A percentile compares a stretch with the other conserved stretches of the same genome.
phyloP scores from a whole-genome alignment of 2,113 vertebrate genomes.

The Phylloscopus trochiloides region DNA sequence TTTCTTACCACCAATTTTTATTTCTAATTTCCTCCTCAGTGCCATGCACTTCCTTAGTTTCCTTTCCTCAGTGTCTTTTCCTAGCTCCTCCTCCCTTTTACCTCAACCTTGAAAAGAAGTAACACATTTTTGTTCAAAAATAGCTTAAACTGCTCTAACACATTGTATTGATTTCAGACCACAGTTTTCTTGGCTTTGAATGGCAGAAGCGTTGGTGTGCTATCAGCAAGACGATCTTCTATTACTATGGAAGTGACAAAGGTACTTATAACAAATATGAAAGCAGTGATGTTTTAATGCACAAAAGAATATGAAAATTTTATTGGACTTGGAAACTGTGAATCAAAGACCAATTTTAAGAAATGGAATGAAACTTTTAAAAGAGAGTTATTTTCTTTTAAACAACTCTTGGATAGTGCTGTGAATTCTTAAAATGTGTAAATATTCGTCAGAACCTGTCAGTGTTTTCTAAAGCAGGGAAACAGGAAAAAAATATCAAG shows the following conservation, averaged over 20 bases:
- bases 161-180: conserved; percentile 77
- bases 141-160: neutral
- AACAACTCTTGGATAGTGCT: neutral
- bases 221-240: conserved; percentile 86
- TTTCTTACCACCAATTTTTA: neutral
- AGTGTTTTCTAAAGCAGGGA: neutral
- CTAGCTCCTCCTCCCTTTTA: neutral
- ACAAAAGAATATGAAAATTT: neutral
- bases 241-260: conserved; percentile 96
- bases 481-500: neutral
- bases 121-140: neutral
- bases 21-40: neutral
- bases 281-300: neutral
- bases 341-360: neutral
- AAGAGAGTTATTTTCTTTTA: neutral
- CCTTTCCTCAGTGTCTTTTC: neutral
- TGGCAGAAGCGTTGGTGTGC: conserved; percentile 99
- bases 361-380: neutral
- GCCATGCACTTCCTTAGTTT: neutral
- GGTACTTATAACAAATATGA: conserved; percentile 71
- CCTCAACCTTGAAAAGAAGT: neutral
- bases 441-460: neutral
- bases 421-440: neutral
- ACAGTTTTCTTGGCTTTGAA: conserved; percentile 94
- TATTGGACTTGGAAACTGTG: neutral